Evolutionary conservation across 2,113 vertebrate genomes (phyloP), one percentile per base, ranked within the genome.

Genomic region (Pachyramphus minor): DNA sequence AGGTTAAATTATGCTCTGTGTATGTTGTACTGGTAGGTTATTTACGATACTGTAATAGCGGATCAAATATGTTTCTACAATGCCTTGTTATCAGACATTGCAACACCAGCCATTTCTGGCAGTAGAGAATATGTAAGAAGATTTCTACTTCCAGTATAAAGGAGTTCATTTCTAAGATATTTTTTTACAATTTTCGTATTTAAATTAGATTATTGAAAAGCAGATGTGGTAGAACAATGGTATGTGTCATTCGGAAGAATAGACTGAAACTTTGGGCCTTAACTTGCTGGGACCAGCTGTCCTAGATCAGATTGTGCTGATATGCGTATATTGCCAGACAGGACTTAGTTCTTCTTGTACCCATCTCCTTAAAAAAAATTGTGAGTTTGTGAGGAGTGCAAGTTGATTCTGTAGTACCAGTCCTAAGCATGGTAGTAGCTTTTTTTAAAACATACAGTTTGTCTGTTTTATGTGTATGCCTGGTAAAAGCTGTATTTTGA

Each of bases 231-330:
- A 84, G 92, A 89, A 68, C 60, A 5, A 3, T 68, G 81, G 74
- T 86, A 39, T 84, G 33, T 49, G 72, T 95, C 67, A 95, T 89
- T 92, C 60, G 75, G 92, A 90, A 92, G 74, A 79, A 77, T 3
- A 60, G 21, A 60, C 44, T 89, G 85, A 68, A 78, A 72, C 89
- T 77, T 69, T 89, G 89, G 96, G 95, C 93, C 94, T 97, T 96
- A 96, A 94, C 76, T 86, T 90, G 88, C 92, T 94, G 78, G 87
- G 85, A 94, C 95, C 89, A 94, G 95, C 71, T 82, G 42, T 89
- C 62, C 91, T 89, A 59, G 82, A 87, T 77, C 8, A 11, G 92
- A 87, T 85, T 91, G 96, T 97, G 97, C 97, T 90, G 96, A 96
- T 91, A 53, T 18, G 62, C 12, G 83, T 96, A 25, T 90, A 73